Base-by-base conservation (phyloP, 23 tunicate species). In the Halocynthia roretzi region DNA sequence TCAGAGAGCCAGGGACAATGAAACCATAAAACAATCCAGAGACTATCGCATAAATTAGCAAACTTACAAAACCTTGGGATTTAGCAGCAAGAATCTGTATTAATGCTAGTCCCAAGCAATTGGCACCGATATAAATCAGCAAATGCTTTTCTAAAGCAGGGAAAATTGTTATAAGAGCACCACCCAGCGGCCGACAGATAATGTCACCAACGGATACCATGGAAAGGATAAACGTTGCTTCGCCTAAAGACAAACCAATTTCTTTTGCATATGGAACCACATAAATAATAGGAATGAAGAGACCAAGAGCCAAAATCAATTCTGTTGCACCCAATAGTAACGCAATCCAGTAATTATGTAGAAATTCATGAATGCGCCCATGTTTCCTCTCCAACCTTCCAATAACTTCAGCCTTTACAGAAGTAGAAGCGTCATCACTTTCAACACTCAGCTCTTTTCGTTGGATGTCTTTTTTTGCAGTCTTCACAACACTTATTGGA, bases 171-270 rank as follows among this genome's bases (percentile, higher is more conserved):
- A 86, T 0, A 12, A 76, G n/a, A 0, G 70, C 21, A 20, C 92
- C 92, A 7, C 70, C 44, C 0, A 86, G 23, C 40, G 84, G 85
- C n/a, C 92, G 68, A 20, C 80, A 81, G 7, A 80, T 44, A 56
- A 81, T 64, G 51, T 86, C 92, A 17, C 92, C 92, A n/a, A 80
- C 48, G 10, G 92, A 71, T 10, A 79, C 80, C 57, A 81, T 17
- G 6, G 92, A 86, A 21, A 86, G 67, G 17, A 86, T 57, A 52
- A 86, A 8, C 8, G 82, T 85, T 9, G 77, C 71, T 49, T 86
- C 69, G 8, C 76, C 67, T 50, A 53, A 75, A 19, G 82, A 17
- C 57, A 40, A 76, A 7, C 75, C 82, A 9, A 52, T 19, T 6
- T 66, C 40, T 67, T 66, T 62, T 11, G 92, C 77, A 51, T 54